Evolutionary conservation across 2,888 invertebrate genomes (phyloP), one percentile per base, ranked within the genome.

Genomic region (Cataglyphis altisquamis): DNA sequence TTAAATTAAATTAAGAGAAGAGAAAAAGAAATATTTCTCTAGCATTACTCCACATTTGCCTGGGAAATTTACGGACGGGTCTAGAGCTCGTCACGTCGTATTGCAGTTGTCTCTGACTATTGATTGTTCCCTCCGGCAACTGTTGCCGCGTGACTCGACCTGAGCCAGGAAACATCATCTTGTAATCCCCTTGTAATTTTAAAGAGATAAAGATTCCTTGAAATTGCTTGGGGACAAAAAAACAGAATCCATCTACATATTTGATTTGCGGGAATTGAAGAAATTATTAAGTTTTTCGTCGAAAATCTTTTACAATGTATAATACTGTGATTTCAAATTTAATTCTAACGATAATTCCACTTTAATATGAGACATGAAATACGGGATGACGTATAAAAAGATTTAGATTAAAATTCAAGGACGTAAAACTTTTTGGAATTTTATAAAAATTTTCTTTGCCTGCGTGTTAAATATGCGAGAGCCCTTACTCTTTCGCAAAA

Each of bases 51-150:
- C 55, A 32, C 29, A 62, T 60, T 80, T 60, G 72, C 21, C 72
- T 48, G 25, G 72, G 62, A 80, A 80, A 80, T 80, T 80, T 80
- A 80, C 60, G 36, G 18, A 48, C 72, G 12, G 18, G 6, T 80
- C 72, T 62, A 45, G 45, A 52, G 21, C 70, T 70, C 45, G 70
- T 80, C 78, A 80, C 70, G 36, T 72, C 45, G 70, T 45, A 80
- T 70, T 72, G 70, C 60, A 41, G 48, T 67, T 67, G 67, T 80
- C 78, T 67, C 25, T 36, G 60, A 80, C 60, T 80, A 80, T 80
- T 57, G 78, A 80, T 80, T 78, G 70, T 70, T 41, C 21, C 36
- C 60, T 21, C 12, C 25, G 55, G 78, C 70, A 78, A 78, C 60
- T 68, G 60, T 78, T 78, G 70, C 25, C 70, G 57, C 41, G 21